These are phyloP conservation scores for Sorex maritimensis DNA, from an alignment of 2,797 vertebrate genomes.

Conservation along the genomic window DNA sequence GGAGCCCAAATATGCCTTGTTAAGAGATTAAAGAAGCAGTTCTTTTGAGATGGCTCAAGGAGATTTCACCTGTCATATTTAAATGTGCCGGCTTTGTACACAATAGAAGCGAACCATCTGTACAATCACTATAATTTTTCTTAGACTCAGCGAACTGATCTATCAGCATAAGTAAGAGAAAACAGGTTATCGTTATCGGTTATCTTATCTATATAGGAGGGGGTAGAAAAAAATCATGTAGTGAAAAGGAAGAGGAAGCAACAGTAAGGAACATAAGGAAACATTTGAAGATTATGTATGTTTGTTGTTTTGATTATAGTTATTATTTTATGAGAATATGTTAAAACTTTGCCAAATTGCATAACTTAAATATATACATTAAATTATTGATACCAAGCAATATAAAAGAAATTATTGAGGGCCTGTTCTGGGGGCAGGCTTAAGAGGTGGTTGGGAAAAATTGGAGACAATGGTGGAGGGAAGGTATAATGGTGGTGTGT, in stretches of 20 bases:
- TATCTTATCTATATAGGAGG: neutral
- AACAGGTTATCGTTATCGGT: neutral
- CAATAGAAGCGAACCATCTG: constrained; percentile 27
- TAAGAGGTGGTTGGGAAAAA: too few relatives aligned
- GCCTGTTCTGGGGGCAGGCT: too few relatives aligned
- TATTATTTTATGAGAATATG: neutral
- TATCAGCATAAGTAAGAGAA: constrained; percentile 43
- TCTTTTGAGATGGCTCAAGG: constrained; percentile 26
- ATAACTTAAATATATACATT: neutral
- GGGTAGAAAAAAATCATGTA: neutral
- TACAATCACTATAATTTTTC: neutral
- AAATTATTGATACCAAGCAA: neutral
- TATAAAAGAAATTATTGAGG: too few relatives aligned
- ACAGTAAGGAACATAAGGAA: neutral
- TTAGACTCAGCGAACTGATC: neutral
- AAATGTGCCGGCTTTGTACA: neutral
- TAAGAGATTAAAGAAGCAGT: constrained; percentile 48
- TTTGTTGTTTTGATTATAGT: neutral
- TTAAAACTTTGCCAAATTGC: constrained; percentile 40
- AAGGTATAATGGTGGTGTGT: too few relatives aligned
- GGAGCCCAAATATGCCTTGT: neutral
- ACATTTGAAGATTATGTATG: neutral
- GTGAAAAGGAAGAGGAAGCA: neutral
- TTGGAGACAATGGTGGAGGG: too few relatives aligned
- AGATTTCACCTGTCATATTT: constrained; percentile 39